Evolutionary conservation across 2,113 vertebrate genomes (phyloP).

Genomic region (Gnathonemus longibarbis): DNA sequence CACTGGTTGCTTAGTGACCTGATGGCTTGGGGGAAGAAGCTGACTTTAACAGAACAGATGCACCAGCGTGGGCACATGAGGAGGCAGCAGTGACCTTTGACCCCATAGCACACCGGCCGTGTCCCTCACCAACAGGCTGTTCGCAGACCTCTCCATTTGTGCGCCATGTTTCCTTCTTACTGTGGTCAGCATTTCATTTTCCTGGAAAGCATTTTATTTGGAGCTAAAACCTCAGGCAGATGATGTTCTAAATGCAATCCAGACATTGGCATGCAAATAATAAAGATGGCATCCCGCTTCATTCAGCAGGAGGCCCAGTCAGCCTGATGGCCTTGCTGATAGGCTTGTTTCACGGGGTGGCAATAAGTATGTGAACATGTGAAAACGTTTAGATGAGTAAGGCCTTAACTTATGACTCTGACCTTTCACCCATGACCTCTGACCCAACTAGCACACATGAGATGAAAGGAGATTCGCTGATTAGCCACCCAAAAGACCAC

Average conservation of each 20-base stretch:
- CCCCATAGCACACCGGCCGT: not conserved
- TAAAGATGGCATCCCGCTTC: not conserved
- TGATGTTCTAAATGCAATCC: conserved; percentile 44
- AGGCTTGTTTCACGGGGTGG: not conserved
- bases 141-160: not conserved
- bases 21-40: not conserved
- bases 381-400: conserved; percentile 3
- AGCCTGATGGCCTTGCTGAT: not conserved
- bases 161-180: not conserved
- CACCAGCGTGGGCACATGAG: not conserved
- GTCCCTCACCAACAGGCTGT: not conserved
- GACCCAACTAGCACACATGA: not conserved
- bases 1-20: not conserved
- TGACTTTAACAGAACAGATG: not conserved
- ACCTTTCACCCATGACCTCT: not conserved
- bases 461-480: not conserved
- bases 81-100: not conserved
- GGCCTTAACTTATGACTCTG: not conserved
- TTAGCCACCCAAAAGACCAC: not conserved
- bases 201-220: conserved; percentile 11
- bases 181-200: not conserved
- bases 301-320: not conserved
- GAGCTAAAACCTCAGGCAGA: conserved; percentile 23
- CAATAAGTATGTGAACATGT: conserved; percentile 4
- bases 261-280: conserved; percentile 32